These are phyloP conservation scores for Ephestia elutella DNA, from an alignment of 1,140 invertebrate genomes.

Conservation along the genomic window DNA sequence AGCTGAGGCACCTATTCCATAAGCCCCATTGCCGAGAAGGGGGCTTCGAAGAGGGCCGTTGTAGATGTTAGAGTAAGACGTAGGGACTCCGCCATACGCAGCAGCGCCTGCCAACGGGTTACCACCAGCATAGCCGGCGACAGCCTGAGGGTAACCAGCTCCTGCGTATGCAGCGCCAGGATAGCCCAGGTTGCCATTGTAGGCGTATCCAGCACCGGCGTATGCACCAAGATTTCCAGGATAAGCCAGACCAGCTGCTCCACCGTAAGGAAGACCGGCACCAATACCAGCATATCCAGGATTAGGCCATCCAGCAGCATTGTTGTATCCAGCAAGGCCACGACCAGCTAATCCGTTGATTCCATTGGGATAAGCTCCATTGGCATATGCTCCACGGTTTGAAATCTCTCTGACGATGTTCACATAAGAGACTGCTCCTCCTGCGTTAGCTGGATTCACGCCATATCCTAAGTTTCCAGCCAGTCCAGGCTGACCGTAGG, in stretches of 20 bases:
- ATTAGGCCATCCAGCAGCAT: neutral
- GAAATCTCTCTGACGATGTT: neutral
- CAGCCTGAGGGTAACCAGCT: neutral
- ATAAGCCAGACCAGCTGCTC: neutral
- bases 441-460: too few species aligned
- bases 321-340: too few species aligned
- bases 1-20: neutral
- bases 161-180: neutral
- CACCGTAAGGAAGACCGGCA: neutral
- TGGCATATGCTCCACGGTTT: neutral
- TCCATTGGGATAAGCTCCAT: neutral
- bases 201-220: neutral
- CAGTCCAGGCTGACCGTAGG: too few species aligned
- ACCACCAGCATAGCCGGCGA: neutral
- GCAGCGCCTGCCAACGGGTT: neutral
- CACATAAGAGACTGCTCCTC: neutral
- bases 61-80: constrained; percentile 10
- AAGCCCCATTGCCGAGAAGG: neutral
- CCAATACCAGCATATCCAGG: neutral
- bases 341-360: too few species aligned
- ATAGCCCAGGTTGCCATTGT: neutral
- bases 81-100: neutral
- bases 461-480: too few species aligned
- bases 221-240: neutral
- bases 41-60: neutral